These are phyloP conservation scores for Trileptium ribeirensis DNA, from an alignment of 2,888 invertebrate species.

Conservation along the genomic window DNA sequence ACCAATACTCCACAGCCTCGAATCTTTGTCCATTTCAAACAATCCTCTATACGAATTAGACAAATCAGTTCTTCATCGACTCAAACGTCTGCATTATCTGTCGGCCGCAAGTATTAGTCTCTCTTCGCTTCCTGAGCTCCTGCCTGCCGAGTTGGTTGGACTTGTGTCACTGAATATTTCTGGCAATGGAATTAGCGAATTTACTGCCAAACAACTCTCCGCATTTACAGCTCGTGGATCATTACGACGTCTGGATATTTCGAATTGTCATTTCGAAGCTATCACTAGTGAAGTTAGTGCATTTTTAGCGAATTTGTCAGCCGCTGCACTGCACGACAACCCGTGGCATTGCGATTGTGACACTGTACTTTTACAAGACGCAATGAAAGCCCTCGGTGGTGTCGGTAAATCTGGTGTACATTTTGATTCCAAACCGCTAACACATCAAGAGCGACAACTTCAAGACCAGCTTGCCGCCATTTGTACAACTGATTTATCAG, in stretches of 20 bases:
- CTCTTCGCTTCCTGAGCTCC: not conserved
- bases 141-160: not conserved
- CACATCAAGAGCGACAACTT: not conserved
- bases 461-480: too few relatives aligned
- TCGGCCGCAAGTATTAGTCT: not conserved
- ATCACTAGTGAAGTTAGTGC: not conserved
- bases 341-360: conserved; percentile 11
- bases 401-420: not conserved
- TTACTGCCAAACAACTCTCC: too few relatives aligned
- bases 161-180: conserved; percentile 3
- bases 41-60: conserved; percentile 2
- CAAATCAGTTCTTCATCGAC: too few relatives aligned
- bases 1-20: not conserved
- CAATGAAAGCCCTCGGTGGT: not conserved
- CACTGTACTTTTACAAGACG: not conserved
- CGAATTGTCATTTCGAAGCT: not conserved
- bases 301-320: not conserved
- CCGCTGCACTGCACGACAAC: not conserved
- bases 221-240: not conserved
- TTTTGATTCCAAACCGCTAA: not conserved
- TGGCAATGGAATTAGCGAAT: not conserved
- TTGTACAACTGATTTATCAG: too few relatives aligned
- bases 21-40: not conserved
- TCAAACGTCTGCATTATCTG: not conserved
- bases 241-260: not conserved